phyloP scores from a whole-genome alignment of 2,888 invertebrate genomes.

The Eupithecia pulchellata region DNA sequence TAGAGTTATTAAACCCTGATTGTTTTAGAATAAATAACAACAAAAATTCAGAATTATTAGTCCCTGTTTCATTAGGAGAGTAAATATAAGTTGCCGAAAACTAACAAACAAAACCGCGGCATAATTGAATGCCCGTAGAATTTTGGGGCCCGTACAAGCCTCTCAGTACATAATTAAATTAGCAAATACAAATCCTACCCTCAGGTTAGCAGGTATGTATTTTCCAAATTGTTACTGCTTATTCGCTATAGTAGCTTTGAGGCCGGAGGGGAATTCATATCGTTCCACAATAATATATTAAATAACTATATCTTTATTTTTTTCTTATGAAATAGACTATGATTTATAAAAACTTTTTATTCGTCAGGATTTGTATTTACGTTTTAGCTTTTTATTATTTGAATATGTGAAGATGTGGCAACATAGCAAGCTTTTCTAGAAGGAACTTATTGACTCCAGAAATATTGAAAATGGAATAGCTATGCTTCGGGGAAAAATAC shows the following conservation, averaged over 20 bases:
- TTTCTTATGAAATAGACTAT: background rate
- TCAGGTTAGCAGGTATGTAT: background rate
- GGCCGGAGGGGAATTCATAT: background rate
- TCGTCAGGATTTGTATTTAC: background rate
- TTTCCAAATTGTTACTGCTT: background rate
- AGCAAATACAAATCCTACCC: conserved; percentile 21
- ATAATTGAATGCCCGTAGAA: conserved; percentile 19
- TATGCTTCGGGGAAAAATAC: background rate
- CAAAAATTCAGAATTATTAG: background rate
- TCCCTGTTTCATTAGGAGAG: background rate
- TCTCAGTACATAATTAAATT: conserved; percentile 26
- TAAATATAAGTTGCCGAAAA: conserved; percentile 2
- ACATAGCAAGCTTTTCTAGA: background rate
- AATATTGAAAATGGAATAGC: background rate
- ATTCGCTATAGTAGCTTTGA: background rate
- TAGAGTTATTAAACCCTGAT: background rate
- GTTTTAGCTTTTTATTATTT: background rate
- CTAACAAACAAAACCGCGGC: conserved; percentile 14
- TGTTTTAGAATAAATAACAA: no score
- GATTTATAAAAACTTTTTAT: background rate
- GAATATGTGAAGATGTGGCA: background rate
- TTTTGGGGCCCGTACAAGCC: conserved; percentile 5
- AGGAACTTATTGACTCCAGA: background rate
- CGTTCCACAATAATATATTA: background rate
- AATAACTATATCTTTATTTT: background rate